Evolutionary conservation across 2,888 invertebrate genomes (phyloP), one percentile per base, ranked within the genome.

Genomic region (Aplocera efformata): DNA sequence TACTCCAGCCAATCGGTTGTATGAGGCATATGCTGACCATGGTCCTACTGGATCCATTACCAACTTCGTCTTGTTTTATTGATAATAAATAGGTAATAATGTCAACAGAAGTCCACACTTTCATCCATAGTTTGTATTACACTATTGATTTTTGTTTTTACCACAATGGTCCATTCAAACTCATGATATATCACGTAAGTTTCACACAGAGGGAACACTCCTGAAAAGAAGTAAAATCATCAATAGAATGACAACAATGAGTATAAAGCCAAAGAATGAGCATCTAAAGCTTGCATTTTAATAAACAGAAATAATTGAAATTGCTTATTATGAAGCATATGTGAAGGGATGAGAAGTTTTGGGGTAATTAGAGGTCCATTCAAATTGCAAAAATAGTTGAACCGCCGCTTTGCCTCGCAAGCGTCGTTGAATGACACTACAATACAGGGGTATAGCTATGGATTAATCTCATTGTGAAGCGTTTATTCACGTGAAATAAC

Each of bases 21-120:
- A 95, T 63, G 94, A 93, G 75, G 92, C 90, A 83, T 94, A 94
- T 76, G 92, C 92, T 76, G 93, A 92, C 96, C 96, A 96, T 89
- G 95, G 94, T 89, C 94, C 94, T 82, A 94, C 94, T 79, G 95
- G 95, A 93, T 96, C 96, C 95, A 96, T 96, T 88, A 89, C 89
- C 89, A 86, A 78, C 85, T 86, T 75, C 80, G 85, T 83, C 76
- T 70, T 81, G 72, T 76, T 67, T 66, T 68, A 65, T 63, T 74
- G 66, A 77, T 70, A 82, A 78, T 80, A 45, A 17, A 70, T 78
- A 81, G 73, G 67, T 74, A 81, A 72, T 78, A n/a, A 67, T 82
- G 75, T 86, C 81, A 86, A 78, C 77, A 76, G 71, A 76, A 75
- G 80, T 85, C 83, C 85, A 83, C 86, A 84, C 81, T 85, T 76